Conservation (phyloP, 2,797 vertebrate species). For the Aphelocoma californica region DNA sequence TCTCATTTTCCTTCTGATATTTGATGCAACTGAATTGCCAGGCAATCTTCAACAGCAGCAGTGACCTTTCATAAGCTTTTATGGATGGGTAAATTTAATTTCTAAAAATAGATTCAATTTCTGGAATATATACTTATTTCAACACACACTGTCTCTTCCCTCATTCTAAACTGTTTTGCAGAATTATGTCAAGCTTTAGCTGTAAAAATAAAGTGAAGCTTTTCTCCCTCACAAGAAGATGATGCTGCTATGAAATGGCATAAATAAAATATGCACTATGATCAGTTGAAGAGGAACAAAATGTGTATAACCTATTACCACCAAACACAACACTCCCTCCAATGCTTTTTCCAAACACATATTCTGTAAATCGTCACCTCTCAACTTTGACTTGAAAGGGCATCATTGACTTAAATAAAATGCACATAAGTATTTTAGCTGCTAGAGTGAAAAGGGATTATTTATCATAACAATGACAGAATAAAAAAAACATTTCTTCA, state of each 20-base stretch:
- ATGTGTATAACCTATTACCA: slow-evolving; percentile 3
- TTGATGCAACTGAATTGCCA: slow-evolving; percentile 51
- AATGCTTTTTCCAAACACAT: neutral
- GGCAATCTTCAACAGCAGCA: slow-evolving; percentile 56
- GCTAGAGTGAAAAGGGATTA: slow-evolving; percentile 25
- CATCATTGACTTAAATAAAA: slow-evolving; percentile 55
- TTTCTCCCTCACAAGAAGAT: slow-evolving; percentile 9
- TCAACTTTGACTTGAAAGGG: slow-evolving; percentile 56
- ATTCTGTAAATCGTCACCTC: slow-evolving; percentile 43
- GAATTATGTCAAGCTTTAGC: slow-evolving; percentile 44
- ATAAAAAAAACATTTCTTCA: slow-evolving; percentile 28
- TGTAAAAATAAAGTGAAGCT: slow-evolving; percentile 36
- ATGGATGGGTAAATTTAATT: slow-evolving; percentile 62
- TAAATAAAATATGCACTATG: slow-evolving; percentile 31
- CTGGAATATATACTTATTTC: slow-evolving; percentile 45
- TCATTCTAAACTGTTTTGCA: slow-evolving; percentile 7
- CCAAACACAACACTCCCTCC: neutral
- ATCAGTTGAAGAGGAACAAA: slow-evolving; percentile 28
- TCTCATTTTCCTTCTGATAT: slow-evolving; percentile 38
- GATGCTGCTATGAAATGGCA: neutral
- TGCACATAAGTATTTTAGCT: slow-evolving; percentile 59
- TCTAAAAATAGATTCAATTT: slow-evolving; percentile 62
- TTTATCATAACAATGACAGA: slow-evolving; percentile 38
- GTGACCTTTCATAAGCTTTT: slow-evolving; percentile 53
- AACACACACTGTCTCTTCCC: neutral